Percentiles rank a stretch among this genome's conserved stretches.
Evolutionary conservation across 2,113 vertebrate species (phyloP).

Genomic region (Alexandromys fortis): DNA sequence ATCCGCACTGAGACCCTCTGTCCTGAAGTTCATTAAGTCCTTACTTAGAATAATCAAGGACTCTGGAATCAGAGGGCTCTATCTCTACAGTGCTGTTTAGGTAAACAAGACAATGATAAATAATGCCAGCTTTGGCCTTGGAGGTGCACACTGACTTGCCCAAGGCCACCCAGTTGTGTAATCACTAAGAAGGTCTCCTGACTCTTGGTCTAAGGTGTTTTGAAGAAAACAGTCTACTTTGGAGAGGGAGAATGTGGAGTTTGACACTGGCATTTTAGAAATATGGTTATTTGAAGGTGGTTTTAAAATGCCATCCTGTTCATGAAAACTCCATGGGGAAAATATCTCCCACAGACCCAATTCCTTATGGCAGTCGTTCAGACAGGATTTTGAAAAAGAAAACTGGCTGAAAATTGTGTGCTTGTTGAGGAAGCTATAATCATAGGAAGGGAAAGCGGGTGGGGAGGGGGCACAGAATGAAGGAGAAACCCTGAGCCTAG

Average conservation of each 20-base stretch:
- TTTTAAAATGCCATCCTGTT: slow-evolving; percentile 50
- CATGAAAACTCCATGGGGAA: slow-evolving; percentile 48
- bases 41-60: slow-evolving; percentile 36
- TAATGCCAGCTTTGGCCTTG: background rate
- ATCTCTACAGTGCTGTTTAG: background rate
- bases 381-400: slow-evolving; percentile 48
- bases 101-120: slow-evolving; percentile 52
- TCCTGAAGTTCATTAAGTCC: background rate
- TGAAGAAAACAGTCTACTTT: background rate
- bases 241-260: background rate
- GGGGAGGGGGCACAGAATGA: background rate
- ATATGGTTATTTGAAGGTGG: slow-evolving; percentile 26
- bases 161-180: slow-evolving; percentile 47
- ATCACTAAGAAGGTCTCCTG: background rate
- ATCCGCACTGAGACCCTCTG: background rate
- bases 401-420: slow-evolving; percentile 52
- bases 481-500: background rate
- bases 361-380: slow-evolving; percentile 51
- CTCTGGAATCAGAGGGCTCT: background rate
- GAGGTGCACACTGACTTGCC: slow-evolving; percentile 24
- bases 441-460: background rate
- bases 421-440: slow-evolving; percentile 34
- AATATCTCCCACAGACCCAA: slow-evolving; percentile 26
- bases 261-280: background rate
- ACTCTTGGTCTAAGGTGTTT: background rate